A percentile compares a stretch with the other conserved stretches of the same genome.
Evolutionary conservation across 2,888 invertebrate species (phyloP).

Genomic region (Diplolepis rosae): DNA sequence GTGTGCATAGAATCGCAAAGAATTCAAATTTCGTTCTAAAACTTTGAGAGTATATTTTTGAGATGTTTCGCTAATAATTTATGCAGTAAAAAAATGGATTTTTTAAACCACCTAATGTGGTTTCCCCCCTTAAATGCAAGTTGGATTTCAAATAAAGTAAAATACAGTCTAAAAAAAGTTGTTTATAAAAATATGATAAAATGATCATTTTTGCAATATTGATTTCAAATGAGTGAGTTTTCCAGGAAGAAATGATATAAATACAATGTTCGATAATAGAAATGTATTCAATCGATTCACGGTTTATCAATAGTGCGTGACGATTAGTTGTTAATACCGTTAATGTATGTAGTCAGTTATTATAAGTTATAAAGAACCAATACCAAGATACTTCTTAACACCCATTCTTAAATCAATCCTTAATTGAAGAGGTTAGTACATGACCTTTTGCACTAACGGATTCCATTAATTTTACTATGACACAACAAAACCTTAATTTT

Average conservation of each 20-base stretch:
- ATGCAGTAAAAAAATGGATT: too few species aligned
- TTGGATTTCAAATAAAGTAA: not conserved
- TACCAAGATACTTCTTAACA: constrained; percentile 4
- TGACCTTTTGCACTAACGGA: not conserved
- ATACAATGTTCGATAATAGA: not conserved
- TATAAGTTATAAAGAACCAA: not conserved
- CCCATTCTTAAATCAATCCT: constrained; percentile 20
- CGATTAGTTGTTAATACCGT: constrained; percentile 24
- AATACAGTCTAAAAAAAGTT: not conserved
- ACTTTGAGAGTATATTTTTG: too few species aligned
- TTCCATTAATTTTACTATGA: not conserved
- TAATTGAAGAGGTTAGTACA: constrained; percentile 16
- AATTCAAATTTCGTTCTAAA: too few species aligned
- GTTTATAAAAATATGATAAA: not conserved
- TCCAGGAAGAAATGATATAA: constrained; percentile 15
- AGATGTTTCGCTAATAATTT: too few species aligned
- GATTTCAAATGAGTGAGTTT: constrained; percentile 11
- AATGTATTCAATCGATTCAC: constrained; percentile 22
- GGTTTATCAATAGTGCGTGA: constrained; percentile 30
- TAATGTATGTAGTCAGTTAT: constrained; percentile 8
- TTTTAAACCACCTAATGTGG: too few species aligned
- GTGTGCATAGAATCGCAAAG: too few species aligned
- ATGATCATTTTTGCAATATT: constrained; percentile 3
- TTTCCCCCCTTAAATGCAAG: too few species aligned
- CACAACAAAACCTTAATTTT: not conserved